Base-by-base conservation (phyloP, 2,888 invertebrate genomes). In the Ferdinandea cuprea region DNA sequence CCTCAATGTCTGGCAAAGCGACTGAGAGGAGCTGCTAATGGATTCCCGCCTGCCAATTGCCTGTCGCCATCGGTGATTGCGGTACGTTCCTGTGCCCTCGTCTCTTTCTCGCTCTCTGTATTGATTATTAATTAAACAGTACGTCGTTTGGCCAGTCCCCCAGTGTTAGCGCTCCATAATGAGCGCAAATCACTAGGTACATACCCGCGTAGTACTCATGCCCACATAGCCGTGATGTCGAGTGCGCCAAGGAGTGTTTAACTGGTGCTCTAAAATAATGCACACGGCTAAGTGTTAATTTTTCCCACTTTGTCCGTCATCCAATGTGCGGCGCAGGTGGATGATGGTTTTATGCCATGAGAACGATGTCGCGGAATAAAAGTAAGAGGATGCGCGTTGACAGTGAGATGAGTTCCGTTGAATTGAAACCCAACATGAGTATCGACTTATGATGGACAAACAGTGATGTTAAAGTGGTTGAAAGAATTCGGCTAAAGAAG, bases 221-320 rank as follows among this genome's bases (percentile, higher is more conserved):
- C 37, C 25, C 30, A 48, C 30, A 46, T 63, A 32, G 61, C 54
- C 30, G 9, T 50, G 50, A 42, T n/a, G 59, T 68, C 28, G 42
- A 63, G 80, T 74, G 74, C 35, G n/a, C 37, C 74, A 17, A 65
- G 50, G 52, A 76, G 80, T 81, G 72, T 80, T 80, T 80, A 66
- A 69, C 68, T 80, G 63, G 69, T 81, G 44, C 80, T 81, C 65
- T 30, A 81, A 81, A 76, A 76, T 76, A 69, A 81, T 76, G 69
- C 76, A 65, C 42, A 50, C 35, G 59, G 65, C 9, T 59, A 81
- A 81, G 80, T 81, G 80, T 81, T 76, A 81, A 81, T 76, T 81
- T 81, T 69, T 25, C 71, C 52, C 59, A 81, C 74, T 81, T 71
- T 44, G 65, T 71, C 63, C 25, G 28, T 30, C 52, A 44, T 58